These are phyloP conservation scores for Poecilia latipinna DNA, from an alignment of 2,113 vertebrate genomes.

Conservation along the genomic window DNA sequence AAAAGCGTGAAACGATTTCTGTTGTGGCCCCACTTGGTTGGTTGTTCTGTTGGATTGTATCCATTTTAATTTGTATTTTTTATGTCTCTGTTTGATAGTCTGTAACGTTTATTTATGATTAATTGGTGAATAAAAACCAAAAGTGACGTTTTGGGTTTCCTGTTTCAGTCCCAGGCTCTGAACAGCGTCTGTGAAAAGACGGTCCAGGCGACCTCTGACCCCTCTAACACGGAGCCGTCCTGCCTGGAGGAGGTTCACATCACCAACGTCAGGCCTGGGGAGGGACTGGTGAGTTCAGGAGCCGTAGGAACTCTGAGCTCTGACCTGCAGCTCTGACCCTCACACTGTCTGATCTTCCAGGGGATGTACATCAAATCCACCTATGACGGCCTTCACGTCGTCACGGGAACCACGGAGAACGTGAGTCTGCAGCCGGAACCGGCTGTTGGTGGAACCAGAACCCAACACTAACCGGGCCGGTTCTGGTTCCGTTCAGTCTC, in stretches of 20 bases:
- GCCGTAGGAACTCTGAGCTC: slow-evolving; percentile 7
- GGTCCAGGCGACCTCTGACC: slow-evolving; percentile 83
- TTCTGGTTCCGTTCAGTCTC: slow-evolving; percentile 80
- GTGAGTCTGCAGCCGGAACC: slow-evolving; percentile 80
- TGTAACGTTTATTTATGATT: too few species aligned
- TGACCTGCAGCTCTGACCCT: neutral
- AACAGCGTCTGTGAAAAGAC: slow-evolving; percentile 92
- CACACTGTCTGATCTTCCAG: slow-evolving; percentile 66
- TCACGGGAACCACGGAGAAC: slow-evolving; percentile 96
- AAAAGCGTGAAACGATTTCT: too few species aligned
- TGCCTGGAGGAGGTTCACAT: slow-evolving; percentile 92
- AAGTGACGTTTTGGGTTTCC: too few species aligned
- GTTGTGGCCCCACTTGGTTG: too few species aligned
- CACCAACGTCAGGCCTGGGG: slow-evolving; percentile 86
- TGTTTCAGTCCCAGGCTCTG: slow-evolving; percentile 87
- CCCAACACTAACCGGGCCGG: neutral
- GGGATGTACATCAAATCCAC: slow-evolving; percentile 99
- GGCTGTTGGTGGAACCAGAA: neutral
- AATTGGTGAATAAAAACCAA: too few species aligned
- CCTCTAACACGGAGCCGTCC: slow-evolving; percentile 83
- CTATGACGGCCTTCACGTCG: slow-evolving; percentile 94
- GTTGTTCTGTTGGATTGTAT: too few species aligned
- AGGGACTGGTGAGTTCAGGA: slow-evolving; percentile 89
- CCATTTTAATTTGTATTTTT: too few species aligned
- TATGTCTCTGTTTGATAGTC: too few species aligned